Conservation (phyloP, 1,140 invertebrate species). For the Drosophila guanche region DNA sequence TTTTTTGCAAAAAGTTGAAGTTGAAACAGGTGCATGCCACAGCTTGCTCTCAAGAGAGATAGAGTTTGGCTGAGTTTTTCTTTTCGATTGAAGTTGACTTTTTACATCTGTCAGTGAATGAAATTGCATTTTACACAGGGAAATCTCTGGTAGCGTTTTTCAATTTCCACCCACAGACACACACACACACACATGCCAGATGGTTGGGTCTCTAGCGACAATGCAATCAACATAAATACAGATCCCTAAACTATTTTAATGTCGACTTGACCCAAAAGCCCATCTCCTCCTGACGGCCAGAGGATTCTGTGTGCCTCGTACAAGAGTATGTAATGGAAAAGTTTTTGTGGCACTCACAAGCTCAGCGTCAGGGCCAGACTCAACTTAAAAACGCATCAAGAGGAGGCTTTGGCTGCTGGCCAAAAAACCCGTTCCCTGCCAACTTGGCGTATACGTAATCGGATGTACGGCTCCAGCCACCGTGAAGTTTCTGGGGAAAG, state of each 20-base stretch:
- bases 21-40: conserved; percentile 70
- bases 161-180: conserved; percentile 57
- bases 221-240: conserved; percentile 82
- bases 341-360: conserved; percentile 49
- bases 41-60: conserved; percentile 1
- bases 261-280: conserved; percentile 58
- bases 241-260: conserved; percentile 82
- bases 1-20: conserved; percentile 37
- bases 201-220: conserved; percentile 55
- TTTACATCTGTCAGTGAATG: conserved; percentile 42
- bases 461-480: conserved; percentile 36
- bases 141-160: conserved; percentile 69
- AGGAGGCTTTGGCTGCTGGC: conserved; percentile 62
- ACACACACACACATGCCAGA: conserved; percentile 43
- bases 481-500: conserved; percentile 32
- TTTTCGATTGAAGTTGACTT: conserved; percentile 48
- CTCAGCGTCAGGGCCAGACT: conserved; percentile 4
- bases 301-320: conserved; percentile 26
- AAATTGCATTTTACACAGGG: conserved; percentile 67
- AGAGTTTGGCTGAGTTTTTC: conserved; percentile 11
- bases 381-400: conserved; percentile 72
- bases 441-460: conserved; percentile 67
- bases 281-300: conserved; percentile 18
- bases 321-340: conserved; percentile 66
- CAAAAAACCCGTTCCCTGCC: conserved; percentile 41